phyloP scores from a whole-genome alignment of 2,888 invertebrate species.

The Epiblema foenella region DNA sequence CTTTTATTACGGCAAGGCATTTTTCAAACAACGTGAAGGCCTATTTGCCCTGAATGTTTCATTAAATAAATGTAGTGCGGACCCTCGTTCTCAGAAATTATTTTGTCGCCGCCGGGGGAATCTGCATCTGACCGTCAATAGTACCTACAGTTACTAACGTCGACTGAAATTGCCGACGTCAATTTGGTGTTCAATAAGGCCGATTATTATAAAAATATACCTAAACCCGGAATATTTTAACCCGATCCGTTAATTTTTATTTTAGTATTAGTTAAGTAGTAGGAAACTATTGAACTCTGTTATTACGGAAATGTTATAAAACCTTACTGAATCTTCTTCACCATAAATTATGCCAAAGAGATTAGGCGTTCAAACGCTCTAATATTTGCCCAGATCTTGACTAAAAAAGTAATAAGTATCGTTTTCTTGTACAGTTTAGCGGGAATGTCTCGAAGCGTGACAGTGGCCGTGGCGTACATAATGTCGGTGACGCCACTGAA shows the following conservation, averaged over 20 bases:
- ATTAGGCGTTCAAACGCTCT: too few relatives aligned
- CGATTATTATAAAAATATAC: slow-evolving; percentile 1
- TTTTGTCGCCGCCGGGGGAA: slow-evolving; percentile 23
- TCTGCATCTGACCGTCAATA: slow-evolving; percentile 11
- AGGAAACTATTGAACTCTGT: background rate
- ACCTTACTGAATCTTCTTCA: too few relatives aligned
- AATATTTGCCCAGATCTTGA: too few relatives aligned
- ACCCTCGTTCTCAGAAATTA: slow-evolving; percentile 35
- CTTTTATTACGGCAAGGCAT: background rate
- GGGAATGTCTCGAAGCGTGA: slow-evolving; percentile 98
- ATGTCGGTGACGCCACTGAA: slow-evolving; percentile 96
- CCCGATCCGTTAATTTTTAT: slow-evolving; percentile 13
- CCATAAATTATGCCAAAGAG: too few relatives aligned
- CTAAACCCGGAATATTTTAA: slow-evolving; percentile 5
- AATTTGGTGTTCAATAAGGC: slow-evolving; percentile 9
- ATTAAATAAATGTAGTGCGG: slow-evolving; percentile 10
- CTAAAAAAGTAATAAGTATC: background rate
- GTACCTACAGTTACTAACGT: background rate
- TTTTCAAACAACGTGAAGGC: background rate
- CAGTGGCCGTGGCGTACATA: slow-evolving; percentile 97
- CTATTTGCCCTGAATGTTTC: slow-evolving; percentile 26
- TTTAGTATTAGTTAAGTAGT: background rate
- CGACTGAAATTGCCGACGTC: slow-evolving; percentile 1
- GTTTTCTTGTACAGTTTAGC: slow-evolving; percentile 88
- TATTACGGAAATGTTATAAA: too few relatives aligned